Evolutionary conservation across 2,888 invertebrate genomes (phyloP), one percentile per base, ranked within the genome.

Genomic region (Kuschelorhynchus macadamiae): DNA sequence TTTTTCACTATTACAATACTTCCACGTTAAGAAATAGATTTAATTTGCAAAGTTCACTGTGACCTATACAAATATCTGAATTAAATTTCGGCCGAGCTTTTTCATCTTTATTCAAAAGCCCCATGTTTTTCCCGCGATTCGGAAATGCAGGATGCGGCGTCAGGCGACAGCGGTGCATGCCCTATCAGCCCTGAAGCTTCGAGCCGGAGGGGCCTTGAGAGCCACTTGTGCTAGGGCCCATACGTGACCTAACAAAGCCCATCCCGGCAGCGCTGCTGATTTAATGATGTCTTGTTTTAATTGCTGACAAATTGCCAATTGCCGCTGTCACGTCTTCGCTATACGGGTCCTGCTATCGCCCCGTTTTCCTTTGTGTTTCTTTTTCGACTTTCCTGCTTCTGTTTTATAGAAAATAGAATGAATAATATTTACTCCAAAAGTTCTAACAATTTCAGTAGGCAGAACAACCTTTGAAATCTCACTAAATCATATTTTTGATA

Each of bases 241-340:
- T 82, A 83, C 83, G 83, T 83, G 83, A 83, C 83, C 81, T 80
- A 81, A 83, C 83, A 83, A 83, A 82, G 81, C 81, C 80, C 80
- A 79, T 79, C 80, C 78, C 78, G 74, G 78, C 76, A 77, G 77
- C 78, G 78, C 81, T 77, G 80, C 80, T 82, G 83, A 83, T 83
- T 83, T 83, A 83, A 83, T 83, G 83, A 83, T 81, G 82, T 82
- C 83, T 83, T 82, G 83, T 82, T 83, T 84, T 84, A 83, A 83
- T 84, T 84, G 83, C 84, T 82, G 82, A 83, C 84, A 83, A 83
- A 83, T 82, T 82, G 82, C 77, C 83, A 82, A 82, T 82, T 83
- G 81, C 80, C 78, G 72, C 60, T 72, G 74, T 72, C 74, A 71
- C 69, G 72, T 66, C 50, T 41, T 66, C 25, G 63, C 46, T 49